A percentile compares a stretch with the other conserved stretches of the same genome.
phyloP scores from a whole-genome alignment of 1,140 invertebrate genomes.

The Drosophila ironensis region DNA sequence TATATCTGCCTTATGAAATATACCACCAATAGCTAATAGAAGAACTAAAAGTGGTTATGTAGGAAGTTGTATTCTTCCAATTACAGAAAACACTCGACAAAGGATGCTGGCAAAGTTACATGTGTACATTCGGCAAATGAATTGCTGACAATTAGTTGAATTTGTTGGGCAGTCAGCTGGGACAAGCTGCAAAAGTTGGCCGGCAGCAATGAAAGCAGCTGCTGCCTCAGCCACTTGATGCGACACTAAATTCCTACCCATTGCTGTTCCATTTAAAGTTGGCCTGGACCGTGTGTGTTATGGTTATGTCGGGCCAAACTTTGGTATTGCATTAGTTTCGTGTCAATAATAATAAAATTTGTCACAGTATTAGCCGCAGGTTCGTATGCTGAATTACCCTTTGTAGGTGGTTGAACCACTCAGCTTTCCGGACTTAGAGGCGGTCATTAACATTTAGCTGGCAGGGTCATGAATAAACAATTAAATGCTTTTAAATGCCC shows the following conservation, averaged over 20 bases:
- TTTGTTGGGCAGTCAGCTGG: conserved; percentile 45
- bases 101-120: conserved; percentile 13
- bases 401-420: too few species aligned
- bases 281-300: conserved; percentile 20
- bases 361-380: background rate
- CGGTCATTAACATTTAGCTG: conserved; percentile 49
- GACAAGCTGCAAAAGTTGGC: conserved; percentile 9
- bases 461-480: conserved; percentile 48
- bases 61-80: conserved; percentile 7
- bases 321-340: conserved; percentile 49
- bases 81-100: conserved; percentile 21
- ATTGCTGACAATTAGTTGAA: conserved; percentile 66
- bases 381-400: background rate
- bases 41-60: background rate
- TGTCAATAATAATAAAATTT: conserved; percentile 53
- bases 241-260: conserved; percentile 25
- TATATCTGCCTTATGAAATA: too few species aligned
- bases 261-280: conserved; percentile 7
- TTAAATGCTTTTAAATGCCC: conserved; percentile 52
- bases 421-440: background rate
- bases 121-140: conserved; percentile 42
- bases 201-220: conserved; percentile 21
- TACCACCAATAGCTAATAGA: too few species aligned
- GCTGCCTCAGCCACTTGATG: conserved; percentile 35
- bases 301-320: conserved; percentile 33